phyloP scores from a whole-genome alignment of 2,113 vertebrate species.

The Tachuris rubrigastra region DNA sequence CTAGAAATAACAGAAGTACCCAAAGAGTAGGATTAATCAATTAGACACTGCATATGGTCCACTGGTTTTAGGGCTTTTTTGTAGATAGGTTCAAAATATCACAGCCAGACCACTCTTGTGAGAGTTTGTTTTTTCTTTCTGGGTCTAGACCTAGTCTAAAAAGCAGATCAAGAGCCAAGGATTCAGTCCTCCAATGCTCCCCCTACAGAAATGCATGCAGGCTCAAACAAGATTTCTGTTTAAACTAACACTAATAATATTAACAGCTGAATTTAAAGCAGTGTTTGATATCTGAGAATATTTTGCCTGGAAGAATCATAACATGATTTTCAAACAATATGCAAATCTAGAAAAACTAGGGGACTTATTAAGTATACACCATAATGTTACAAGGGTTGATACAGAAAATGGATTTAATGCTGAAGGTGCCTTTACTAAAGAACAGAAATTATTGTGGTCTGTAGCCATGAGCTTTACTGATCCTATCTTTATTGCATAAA shows the following conservation, averaged over 20 bases:
- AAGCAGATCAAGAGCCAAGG: not conserved
- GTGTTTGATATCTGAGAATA: not conserved
- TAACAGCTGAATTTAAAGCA: not conserved
- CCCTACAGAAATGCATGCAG: not conserved
- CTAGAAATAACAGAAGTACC: conserved; percentile 33
- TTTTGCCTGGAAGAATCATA: not conserved
- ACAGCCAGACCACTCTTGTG: not conserved
- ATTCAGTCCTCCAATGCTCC: not conserved
- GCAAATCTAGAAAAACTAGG: not conserved
- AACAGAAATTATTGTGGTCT: not conserved
- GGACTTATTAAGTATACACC: not conserved
- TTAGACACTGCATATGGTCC: not conserved
- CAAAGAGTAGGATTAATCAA: conserved; percentile 31
- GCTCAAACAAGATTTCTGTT: not conserved
- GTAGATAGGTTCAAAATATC: not conserved
- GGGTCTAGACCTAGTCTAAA: not conserved
- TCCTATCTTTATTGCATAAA: not conserved
- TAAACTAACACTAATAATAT: not conserved
- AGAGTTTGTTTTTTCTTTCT: not conserved
- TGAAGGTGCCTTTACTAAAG: not conserved
- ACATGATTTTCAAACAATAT: not conserved
- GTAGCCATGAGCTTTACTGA: not conserved
- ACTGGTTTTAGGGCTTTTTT: not conserved
- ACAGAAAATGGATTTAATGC: not conserved
- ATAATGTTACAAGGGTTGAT: not conserved